These are phyloP conservation scores for Castor canadensis DNA, from an alignment of 2,113 vertebrate genomes.

Conservation along the genomic window DNA sequence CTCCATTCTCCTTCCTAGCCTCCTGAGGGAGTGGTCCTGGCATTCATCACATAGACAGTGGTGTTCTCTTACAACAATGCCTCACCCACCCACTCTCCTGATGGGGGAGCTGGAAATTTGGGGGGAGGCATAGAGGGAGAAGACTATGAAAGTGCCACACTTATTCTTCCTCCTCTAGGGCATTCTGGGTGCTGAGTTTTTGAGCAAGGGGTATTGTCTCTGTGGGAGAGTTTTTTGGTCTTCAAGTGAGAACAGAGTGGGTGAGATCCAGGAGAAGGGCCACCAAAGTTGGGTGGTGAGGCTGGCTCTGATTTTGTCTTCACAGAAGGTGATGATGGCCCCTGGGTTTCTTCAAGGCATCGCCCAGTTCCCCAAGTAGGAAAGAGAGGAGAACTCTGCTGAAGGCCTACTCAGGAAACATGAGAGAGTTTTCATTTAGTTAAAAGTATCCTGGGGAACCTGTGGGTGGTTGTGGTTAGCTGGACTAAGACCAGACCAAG, in stretches of 20 bases:
- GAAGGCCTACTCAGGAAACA: background rate
- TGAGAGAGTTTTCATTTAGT: background rate
- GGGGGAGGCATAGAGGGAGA: background rate
- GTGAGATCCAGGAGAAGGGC: background rate
- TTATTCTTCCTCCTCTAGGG: background rate
- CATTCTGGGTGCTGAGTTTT: background rate
- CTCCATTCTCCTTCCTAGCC: slow-evolving; percentile 42
- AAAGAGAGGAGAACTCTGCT: background rate
- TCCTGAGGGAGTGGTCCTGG: slow-evolving; percentile 43
- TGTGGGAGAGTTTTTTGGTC: background rate
- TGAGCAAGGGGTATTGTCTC: background rate
- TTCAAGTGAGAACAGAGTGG: background rate
- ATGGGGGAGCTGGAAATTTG: slow-evolving; percentile 22
- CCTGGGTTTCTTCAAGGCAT: background rate
- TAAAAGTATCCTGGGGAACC: background rate
- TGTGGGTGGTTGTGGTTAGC: background rate
- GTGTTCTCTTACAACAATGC: slow-evolving; percentile 38
- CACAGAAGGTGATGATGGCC: background rate
- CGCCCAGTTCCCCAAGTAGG: background rate
- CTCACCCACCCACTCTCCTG: slow-evolving; percentile 5
- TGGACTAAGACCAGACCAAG: background rate
- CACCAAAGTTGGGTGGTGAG: background rate
- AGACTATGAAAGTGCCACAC: background rate
- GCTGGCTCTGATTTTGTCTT: background rate
- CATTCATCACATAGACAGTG: slow-evolving; percentile 48